phyloP scores from a whole-genome alignment of 2,113 vertebrate genomes.

The Myotis yumanensis region DNA sequence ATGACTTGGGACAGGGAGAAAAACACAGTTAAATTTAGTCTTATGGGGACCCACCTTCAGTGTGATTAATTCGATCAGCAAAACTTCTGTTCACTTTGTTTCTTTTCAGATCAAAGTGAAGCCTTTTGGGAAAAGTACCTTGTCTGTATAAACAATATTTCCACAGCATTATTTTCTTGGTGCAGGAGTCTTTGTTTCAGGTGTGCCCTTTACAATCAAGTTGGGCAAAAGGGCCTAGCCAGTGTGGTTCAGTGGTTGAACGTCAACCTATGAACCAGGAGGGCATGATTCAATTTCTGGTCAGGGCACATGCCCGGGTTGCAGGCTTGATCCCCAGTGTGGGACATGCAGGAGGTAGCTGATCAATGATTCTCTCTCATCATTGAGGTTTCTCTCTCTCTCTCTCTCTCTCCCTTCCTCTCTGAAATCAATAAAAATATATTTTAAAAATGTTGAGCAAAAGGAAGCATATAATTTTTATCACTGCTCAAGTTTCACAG shows the following conservation, averaged over 20 bases:
- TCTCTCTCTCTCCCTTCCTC: too few relatives aligned
- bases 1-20: background rate
- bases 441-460: background rate
- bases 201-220: background rate
- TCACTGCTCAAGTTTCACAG: background rate
- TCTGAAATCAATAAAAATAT: too few relatives aligned
- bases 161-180: background rate
- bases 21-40: conserved; percentile 17
- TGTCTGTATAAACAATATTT: background rate
- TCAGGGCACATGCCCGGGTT: too few relatives aligned
- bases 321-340: too few relatives aligned
- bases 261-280: too few relatives aligned
- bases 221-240: background rate
- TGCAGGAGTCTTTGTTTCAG: background rate
- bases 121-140: background rate
- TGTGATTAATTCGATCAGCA: conserved; percentile 45
- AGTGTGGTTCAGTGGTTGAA: too few relatives aligned
- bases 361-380: too few relatives aligned
- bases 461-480: background rate
- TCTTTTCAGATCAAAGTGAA: conserved; percentile 34
- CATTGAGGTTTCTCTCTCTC: too few relatives aligned
- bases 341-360: too few relatives aligned
- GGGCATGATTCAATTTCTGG: too few relatives aligned
- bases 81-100: conserved; percentile 49
- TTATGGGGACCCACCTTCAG: background rate